A percentile compares a stretch with the other conserved stretches of the same genome.
These are phyloP conservation scores for Charadrius vociferus DNA, from an alignment of 2,113 vertebrate genomes.

Conservation along the genomic window DNA sequence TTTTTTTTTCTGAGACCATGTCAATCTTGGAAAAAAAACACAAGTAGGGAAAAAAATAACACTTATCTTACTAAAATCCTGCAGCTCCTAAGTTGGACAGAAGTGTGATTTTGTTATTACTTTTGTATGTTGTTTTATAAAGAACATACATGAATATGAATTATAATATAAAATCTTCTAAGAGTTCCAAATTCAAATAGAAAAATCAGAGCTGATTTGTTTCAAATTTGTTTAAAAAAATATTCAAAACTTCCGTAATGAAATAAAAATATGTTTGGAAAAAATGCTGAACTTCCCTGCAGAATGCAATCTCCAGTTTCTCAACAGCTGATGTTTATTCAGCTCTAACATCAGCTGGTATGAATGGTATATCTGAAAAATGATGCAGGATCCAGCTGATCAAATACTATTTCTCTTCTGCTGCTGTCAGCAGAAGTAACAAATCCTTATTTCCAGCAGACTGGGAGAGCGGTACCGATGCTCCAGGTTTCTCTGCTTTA, in stretches of 20 bases:
- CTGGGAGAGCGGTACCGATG: neutral
- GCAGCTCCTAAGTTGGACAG: neutral
- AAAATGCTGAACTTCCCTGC: neutral
- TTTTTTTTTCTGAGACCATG: neutral
- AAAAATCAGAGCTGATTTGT: neutral
- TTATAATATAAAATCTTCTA: neutral
- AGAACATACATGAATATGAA: neutral
- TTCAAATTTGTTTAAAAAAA: neutral
- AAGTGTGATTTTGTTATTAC: neutral
- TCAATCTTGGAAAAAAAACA: neutral
- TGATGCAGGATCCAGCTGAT: neutral
- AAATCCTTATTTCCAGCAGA: neutral
- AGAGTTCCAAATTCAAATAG: neutral
- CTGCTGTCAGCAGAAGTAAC: neutral
- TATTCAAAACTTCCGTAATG: neutral
- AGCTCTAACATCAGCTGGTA: neutral
- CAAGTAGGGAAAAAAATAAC: fast-evolving
- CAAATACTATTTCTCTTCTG: neutral
- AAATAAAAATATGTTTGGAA: neutral
- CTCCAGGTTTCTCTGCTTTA: neutral
- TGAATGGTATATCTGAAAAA: neutral
- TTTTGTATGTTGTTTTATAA: neutral
- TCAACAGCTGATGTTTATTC: neutral
- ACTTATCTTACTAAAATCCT: neutral
- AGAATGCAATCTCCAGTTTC: neutral